Evolutionary conservation across 2,113 vertebrate genomes (phyloP), one percentile per base, ranked within the genome.

Genomic region (Saccopteryx leptura): DNA sequence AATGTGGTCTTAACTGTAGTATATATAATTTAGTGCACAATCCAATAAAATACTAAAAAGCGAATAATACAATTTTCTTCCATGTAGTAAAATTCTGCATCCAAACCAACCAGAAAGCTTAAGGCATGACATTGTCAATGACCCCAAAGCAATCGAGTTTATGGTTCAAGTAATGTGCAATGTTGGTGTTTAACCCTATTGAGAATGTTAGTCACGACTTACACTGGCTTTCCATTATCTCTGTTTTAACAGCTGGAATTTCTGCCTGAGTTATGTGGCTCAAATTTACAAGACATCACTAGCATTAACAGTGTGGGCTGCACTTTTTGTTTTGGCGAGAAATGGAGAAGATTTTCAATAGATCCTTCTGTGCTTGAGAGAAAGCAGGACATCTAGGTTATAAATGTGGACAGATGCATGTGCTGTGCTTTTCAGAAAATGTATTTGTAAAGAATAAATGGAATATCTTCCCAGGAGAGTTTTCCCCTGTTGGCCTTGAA

Each of bases 221-320:
- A 72, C 6, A 56, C 4, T 76, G 68, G 91, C 28, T 58, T 94
- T 96, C 94, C 14, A 52, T 90, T 97, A 91, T 94, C 95, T 96
- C 0, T 96, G 90, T 98, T 98, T 98, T 97, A 98, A 98, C 93
- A 98, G 96, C 86, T 98, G 93, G 52, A 95, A 90, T 97, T 95
- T 97, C 80, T 98, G 91, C 95, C 52, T 93, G 88, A 96, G 88
- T 79, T 91, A 90, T 72, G 31, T 87, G 88, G 72, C 87, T 98
- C 96, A 96, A 97, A 97, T 97, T 97, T 94, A 85, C 54, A 97
- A 97, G 95, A 76, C 95, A 96, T 66, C 21, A 17, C 83, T 91
- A 79, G 58, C 21, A 85, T 28, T 84, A 90, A 94, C 48, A 80
- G 72, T 23, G 19, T n/a, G 23, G 86, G 66, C 12, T 96, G 90